Conservation (phyloP, 2,888 invertebrate genomes). For the Caenorhabditis sp. region DNA sequence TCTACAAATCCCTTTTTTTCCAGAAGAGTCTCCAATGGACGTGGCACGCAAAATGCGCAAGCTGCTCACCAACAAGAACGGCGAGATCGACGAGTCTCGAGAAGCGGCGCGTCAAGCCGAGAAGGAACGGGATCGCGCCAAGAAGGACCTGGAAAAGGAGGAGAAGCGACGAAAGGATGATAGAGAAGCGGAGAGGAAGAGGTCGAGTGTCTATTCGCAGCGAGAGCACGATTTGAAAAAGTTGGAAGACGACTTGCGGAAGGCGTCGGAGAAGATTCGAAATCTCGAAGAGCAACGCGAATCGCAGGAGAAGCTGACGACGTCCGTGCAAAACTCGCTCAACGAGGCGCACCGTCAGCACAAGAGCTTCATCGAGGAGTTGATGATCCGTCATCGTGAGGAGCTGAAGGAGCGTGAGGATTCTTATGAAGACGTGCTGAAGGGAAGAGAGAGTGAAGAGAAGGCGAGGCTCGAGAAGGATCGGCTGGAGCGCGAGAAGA, state of each 20-base stretch:
- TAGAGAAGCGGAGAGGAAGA: constrained; percentile 59
- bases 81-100: constrained; percentile 57
- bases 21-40: constrained; percentile 64
- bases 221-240: constrained; percentile 56
- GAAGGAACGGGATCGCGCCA: constrained; percentile 61
- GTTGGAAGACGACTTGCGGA: constrained; percentile 57
- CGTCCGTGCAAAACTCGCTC: constrained; percentile 62
- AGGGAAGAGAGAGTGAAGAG: constrained; percentile 43
- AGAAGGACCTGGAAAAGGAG: constrained; percentile 66
- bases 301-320: constrained; percentile 50
- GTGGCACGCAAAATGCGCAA: constrained; percentile 60
- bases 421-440: constrained; percentile 35
- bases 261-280: constrained; percentile 53
- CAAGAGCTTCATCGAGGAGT: constrained; percentile 74
- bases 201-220: constrained; percentile 58
- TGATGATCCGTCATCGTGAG: constrained; percentile 69
- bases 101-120: constrained; percentile 62
- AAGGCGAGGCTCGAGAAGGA: constrained; percentile 39
- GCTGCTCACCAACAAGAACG: constrained; percentile 55
- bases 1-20: constrained; percentile 5
- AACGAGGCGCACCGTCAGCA: constrained; percentile 68
- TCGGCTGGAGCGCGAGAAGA: constrained; percentile 57
- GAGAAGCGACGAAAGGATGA: constrained; percentile 60
- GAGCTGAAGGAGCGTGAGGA: constrained; percentile 68
- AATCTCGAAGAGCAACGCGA: constrained; percentile 59